Conservation (phyloP, 2,113 vertebrate species). For the Xiphophorus maculatus region DNA sequence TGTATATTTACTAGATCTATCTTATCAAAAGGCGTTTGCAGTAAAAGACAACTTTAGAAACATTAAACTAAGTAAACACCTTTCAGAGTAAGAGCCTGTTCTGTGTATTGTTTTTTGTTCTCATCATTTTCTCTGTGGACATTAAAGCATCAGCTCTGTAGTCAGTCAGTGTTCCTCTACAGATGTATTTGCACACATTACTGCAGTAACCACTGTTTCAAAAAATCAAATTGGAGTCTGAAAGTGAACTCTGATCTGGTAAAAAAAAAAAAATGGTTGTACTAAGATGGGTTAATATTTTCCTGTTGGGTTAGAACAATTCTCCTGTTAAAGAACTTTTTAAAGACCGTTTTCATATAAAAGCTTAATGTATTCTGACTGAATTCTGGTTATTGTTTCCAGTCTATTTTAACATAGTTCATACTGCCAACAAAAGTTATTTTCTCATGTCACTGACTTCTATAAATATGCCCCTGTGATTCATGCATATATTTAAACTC, state of each 20-base stretch:
- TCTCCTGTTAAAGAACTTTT: too few relatives aligned
- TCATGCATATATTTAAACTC: too few relatives aligned
- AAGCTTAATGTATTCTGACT: neutral
- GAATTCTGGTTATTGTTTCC: neutral
- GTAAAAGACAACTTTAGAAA: neutral
- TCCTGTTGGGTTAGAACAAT: too few relatives aligned
- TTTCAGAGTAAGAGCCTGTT: neutral
- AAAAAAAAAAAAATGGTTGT: too few relatives aligned
- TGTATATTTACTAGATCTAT: neutral
- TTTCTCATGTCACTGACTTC: neutral
- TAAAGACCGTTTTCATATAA: too few relatives aligned
- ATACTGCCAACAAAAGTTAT: neutral
- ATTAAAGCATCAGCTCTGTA: neutral
- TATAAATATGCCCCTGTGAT: neutral
- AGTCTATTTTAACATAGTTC: neutral
- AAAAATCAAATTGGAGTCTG: neutral
- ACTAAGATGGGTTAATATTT: too few relatives aligned
- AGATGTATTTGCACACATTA: neutral
- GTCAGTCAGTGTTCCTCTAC: neutral
- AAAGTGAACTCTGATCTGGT: neutral
- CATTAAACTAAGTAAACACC: neutral
- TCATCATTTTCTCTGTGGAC: neutral
- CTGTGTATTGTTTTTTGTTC: too few relatives aligned
- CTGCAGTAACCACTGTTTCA: neutral
- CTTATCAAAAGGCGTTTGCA: neutral